Conservation (phyloP, 2,113 vertebrate species). For the Cacatua alba region DNA sequence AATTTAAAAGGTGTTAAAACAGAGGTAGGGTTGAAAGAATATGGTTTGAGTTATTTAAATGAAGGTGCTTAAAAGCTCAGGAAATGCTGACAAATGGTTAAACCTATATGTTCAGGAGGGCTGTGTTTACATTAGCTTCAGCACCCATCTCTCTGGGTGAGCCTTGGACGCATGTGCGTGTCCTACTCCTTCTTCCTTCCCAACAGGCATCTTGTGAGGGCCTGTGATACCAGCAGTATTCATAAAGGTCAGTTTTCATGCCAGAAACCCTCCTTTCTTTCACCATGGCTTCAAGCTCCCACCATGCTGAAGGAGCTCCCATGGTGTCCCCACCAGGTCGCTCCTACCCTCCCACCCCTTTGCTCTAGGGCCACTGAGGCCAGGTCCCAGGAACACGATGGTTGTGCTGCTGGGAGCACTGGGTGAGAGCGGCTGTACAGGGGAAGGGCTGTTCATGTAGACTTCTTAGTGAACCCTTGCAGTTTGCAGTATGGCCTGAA, state of each 20-base stretch:
- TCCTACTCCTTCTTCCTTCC: background rate
- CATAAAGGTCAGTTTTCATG: background rate
- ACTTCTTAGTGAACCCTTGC: background rate
- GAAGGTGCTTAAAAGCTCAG: background rate
- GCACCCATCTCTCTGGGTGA: background rate
- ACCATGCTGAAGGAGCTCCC: rapidly evolving
- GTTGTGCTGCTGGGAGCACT: rapidly evolving
- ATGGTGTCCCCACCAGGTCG: background rate
- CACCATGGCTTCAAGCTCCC: background rate
- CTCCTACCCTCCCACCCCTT: background rate
- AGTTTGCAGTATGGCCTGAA: background rate
- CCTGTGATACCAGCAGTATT: background rate
- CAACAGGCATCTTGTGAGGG: background rate
- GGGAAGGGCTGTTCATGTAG: background rate
- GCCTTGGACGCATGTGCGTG: background rate
- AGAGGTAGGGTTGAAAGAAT: background rate
- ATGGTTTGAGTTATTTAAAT: background rate
- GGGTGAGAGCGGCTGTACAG: rapidly evolving
- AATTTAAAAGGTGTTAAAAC: background rate
- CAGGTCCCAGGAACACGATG: background rate
- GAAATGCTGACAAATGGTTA: background rate
- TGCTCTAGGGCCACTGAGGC: background rate
- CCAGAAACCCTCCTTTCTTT: background rate
- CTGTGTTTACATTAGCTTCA: background rate
- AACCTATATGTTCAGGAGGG: background rate